phyloP scores from a whole-genome alignment of 1,140 invertebrate species.

The Sycobia sp. region DNA sequence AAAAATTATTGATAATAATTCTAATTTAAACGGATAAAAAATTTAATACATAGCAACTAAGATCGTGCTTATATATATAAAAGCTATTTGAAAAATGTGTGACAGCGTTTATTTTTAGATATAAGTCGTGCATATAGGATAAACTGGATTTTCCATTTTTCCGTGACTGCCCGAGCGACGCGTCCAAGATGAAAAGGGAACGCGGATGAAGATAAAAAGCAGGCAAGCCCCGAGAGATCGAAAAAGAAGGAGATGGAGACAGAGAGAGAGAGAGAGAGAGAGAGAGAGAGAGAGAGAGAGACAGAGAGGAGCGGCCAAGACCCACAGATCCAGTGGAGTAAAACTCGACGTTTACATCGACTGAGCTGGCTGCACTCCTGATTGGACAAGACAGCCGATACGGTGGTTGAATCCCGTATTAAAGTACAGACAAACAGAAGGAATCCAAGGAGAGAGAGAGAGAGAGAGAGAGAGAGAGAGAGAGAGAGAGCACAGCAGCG shows the following conservation, averaged over 20 bases:
- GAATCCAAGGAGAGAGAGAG: background rate
- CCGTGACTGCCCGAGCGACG: too few species aligned
- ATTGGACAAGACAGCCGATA: conserved; percentile 35
- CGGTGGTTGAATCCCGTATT: conserved; percentile 13
- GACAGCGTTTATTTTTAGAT: too few species aligned
- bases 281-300: background rate
- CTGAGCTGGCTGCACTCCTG: conserved; percentile 24
- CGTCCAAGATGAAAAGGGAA: too few species aligned
- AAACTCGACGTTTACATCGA: conserved; percentile 29
- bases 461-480: background rate
- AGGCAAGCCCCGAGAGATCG: background rate
- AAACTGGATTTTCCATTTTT: too few species aligned
- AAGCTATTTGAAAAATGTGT: too few species aligned
- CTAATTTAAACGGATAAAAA: too few species aligned
- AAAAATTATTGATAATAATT: too few species aligned
- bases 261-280: background rate
- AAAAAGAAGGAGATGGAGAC: too few species aligned
- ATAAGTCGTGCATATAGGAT: too few species aligned
- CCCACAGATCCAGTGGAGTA: background rate
- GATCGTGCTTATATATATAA: too few species aligned
- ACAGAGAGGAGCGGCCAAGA: background rate
- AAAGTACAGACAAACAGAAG: background rate
- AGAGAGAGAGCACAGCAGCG: background rate
- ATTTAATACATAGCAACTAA: too few species aligned
- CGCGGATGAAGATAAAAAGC: too few species aligned